Evolutionary conservation across 2,888 invertebrate species (phyloP).

Genomic region (Sicus ferrugineus): DNA sequence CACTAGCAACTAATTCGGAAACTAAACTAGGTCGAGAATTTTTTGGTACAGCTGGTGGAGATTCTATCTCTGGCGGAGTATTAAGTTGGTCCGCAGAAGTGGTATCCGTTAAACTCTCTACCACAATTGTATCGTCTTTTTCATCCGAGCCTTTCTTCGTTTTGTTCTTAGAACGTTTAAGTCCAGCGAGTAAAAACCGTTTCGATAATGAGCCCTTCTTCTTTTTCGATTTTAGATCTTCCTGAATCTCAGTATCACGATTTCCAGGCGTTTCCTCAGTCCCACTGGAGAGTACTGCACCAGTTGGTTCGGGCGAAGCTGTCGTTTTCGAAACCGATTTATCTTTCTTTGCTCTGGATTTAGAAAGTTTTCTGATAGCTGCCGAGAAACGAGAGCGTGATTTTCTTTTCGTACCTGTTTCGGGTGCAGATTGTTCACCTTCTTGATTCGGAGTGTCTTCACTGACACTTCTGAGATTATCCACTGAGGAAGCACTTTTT

Average conservation of each 20-base stretch:
- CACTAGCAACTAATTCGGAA: conserved; percentile 25
- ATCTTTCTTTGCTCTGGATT: conserved; percentile 50
- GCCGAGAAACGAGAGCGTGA: conserved; percentile 59
- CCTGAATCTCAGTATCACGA: not conserved
- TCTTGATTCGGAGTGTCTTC: conserved; percentile 23
- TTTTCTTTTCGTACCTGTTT: conserved; percentile 52
- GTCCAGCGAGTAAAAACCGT: conserved; percentile 53
- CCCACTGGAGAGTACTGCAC: conserved; percentile 47
- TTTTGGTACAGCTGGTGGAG: not conserved
- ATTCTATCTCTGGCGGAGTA: not conserved
- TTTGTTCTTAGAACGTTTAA: conserved; percentile 51
- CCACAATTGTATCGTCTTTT: conserved; percentile 36
- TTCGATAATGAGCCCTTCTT: conserved; percentile 55
- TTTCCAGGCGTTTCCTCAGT: conserved; percentile 42
- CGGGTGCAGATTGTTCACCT: conserved; percentile 42
- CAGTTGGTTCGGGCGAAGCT: conserved; percentile 27
- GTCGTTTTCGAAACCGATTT: conserved; percentile 22
- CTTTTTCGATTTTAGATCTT: conserved; percentile 48
- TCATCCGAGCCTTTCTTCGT: conserved; percentile 43
- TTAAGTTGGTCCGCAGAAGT: not conserved
- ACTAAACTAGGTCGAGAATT: conserved; percentile 23
- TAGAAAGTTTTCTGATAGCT: conserved; percentile 58
- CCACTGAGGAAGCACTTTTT: conserved; percentile 27
- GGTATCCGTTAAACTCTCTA: conserved; percentile 28
- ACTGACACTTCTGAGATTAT: conserved; percentile 22